Conservation (phyloP, 2,797 vertebrate species). For the Cuniculus paca region DNA sequence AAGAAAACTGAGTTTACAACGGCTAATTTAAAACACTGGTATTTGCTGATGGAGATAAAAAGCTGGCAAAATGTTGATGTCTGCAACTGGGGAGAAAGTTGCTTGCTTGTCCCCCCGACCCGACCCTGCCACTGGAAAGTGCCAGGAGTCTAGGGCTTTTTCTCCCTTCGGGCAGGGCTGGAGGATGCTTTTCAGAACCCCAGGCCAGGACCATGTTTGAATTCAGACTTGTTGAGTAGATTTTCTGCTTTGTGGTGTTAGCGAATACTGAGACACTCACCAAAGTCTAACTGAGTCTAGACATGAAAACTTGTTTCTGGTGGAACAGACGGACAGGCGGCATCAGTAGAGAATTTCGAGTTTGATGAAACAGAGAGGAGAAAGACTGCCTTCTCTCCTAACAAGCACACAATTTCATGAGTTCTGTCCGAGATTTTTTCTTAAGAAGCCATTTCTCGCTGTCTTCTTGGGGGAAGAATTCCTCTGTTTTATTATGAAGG, state of each 20-base stretch:
- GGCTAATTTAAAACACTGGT: background rate
- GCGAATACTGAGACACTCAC: background rate
- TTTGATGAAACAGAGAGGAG: background rate
- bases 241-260: background rate
- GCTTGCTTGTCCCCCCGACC: accelerated
- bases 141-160: background rate
- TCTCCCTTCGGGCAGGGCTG: accelerated
- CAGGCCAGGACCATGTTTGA: background rate
- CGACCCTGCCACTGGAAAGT: background rate
- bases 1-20: background rate
- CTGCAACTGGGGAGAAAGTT: background rate
- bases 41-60: background rate
- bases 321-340: background rate
- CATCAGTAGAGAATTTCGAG: background rate
- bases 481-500: background rate
- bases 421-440: background rate
- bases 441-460: background rate
- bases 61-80: background rate
- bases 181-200: background rate
- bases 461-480: background rate
- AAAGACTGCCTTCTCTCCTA: background rate
- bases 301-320: background rate
- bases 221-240: too few relatives aligned
- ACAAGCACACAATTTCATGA: background rate
- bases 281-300: background rate